Conservation (phyloP, 2,797 vertebrate genomes). For the Malurus splendens region DNA sequence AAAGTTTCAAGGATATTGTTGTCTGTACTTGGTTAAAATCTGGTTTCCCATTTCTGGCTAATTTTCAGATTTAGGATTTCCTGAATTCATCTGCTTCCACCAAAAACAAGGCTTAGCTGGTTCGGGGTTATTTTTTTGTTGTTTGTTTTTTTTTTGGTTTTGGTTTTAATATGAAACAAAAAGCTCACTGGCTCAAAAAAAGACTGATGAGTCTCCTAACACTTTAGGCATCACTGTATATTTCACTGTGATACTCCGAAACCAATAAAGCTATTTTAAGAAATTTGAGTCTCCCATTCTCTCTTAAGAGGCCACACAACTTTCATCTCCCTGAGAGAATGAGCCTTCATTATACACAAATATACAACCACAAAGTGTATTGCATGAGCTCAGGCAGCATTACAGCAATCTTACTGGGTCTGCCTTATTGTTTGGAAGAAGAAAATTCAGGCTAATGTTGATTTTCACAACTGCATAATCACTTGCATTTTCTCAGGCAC, state of each 20-base stretch:
- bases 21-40: not conserved
- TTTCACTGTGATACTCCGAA: not conserved
- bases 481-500: not conserved
- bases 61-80: not conserved
- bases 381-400: not conserved
- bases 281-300: not conserved
- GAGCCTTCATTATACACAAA: not conserved
- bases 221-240: not conserved
- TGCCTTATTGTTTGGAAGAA: not conserved
- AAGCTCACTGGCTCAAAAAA: not conserved
- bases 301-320: not conserved
- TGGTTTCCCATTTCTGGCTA: not conserved
- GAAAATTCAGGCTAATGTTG: not conserved
- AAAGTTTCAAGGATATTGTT: not conserved
- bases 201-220: not conserved
- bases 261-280: not conserved
- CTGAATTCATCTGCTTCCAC: not conserved
- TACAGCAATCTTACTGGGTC: not conserved
- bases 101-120: not conserved
- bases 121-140: too few relatives aligned
- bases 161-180: not conserved
- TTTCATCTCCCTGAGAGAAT: not conserved
- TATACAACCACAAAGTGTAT: not conserved
- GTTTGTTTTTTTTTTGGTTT: too few relatives aligned
- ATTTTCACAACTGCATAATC: not conserved